These are phyloP conservation scores for Megaceryle torquata DNA, from an alignment of 2,113 vertebrate genomes.

Conservation along the genomic window DNA sequence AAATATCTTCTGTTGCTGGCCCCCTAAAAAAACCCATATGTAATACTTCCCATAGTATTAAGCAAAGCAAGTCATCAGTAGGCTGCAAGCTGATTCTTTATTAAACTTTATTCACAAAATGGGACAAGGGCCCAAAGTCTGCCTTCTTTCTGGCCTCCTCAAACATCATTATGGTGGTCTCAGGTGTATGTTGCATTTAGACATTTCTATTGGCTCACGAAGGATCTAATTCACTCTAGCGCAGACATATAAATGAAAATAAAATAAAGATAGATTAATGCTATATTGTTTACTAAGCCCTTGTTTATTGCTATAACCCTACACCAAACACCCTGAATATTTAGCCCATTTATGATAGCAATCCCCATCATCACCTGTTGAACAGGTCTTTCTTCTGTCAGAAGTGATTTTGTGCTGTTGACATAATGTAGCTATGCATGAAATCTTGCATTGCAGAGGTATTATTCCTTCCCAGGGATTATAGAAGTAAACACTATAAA, in stretches of 20 bases:
- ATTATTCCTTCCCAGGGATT: not conserved
- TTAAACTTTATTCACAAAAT: not conserved
- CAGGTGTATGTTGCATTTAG: not conserved
- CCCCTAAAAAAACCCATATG: not conserved
- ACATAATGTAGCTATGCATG: not conserved
- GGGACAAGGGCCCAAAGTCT: not conserved
- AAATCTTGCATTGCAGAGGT: not conserved
- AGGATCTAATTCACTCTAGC: not conserved
- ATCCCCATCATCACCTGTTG: not conserved
- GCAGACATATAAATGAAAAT: not conserved
- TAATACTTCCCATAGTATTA: not conserved
- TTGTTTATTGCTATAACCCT: not conserved
- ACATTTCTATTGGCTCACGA: not conserved
- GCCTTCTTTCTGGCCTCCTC: not conserved
- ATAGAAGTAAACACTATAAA: not conserved
- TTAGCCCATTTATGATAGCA: not conserved
- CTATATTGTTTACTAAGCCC: not conserved
- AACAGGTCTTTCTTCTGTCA: not conserved
- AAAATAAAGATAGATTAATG: not conserved
- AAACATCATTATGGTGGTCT: not conserved
- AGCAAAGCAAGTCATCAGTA: not conserved
- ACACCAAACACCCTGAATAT: not conserved
- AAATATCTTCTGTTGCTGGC: not conserved
- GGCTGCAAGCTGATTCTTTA: not conserved
- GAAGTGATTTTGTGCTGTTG: not conserved